Evolutionary conservation across 2,797 vertebrate genomes (phyloP).

Genomic region (Argentina silus): DNA sequence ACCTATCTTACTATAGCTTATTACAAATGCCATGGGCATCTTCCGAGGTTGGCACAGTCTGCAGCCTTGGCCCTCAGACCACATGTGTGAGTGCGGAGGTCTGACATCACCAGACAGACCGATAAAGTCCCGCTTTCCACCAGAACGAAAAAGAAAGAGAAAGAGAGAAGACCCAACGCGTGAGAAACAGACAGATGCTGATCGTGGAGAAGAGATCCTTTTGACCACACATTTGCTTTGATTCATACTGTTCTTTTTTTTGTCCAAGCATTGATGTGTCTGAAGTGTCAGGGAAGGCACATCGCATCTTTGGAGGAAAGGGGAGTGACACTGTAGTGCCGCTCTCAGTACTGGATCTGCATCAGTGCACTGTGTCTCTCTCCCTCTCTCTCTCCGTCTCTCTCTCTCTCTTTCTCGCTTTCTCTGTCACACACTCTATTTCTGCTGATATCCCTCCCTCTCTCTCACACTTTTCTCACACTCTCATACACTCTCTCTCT

Average conservation of each 20-base stretch:
- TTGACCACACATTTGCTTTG: slow-evolving; percentile 2
- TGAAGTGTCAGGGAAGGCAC: slow-evolving; percentile 46
- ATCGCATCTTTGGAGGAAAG: slow-evolving; percentile 35
- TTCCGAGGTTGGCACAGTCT: slow-evolving; percentile 36
- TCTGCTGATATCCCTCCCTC: slow-evolving; percentile 44
- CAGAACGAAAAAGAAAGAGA: slow-evolving; percentile 37
- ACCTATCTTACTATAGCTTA: neutral
- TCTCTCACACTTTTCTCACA: slow-evolving; percentile 45
- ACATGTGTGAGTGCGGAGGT: slow-evolving; percentile 39
- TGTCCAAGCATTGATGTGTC: slow-evolving; percentile 18
- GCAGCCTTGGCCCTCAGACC: slow-evolving; percentile 40
- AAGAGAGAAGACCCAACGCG: neutral
- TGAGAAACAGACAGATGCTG: neutral
- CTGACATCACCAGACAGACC: slow-evolving; percentile 54
- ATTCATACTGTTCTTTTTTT: slow-evolving; percentile 3
- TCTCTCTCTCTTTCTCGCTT: slow-evolving; percentile 23
- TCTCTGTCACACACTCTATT: slow-evolving; percentile 41
- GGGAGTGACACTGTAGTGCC: slow-evolving; percentile 23
- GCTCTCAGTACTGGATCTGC: neutral
- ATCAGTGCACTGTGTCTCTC: slow-evolving; percentile 4
- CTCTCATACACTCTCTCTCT: slow-evolving; percentile 33
- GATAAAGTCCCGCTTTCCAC: slow-evolving; percentile 49
- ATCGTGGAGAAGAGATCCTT: neutral
- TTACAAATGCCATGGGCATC: slow-evolving; percentile 36
- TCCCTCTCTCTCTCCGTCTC: slow-evolving; percentile 5